Evolutionary conservation across 2,113 vertebrate species (phyloP).

Genomic region (Prunella fulvescens): DNA sequence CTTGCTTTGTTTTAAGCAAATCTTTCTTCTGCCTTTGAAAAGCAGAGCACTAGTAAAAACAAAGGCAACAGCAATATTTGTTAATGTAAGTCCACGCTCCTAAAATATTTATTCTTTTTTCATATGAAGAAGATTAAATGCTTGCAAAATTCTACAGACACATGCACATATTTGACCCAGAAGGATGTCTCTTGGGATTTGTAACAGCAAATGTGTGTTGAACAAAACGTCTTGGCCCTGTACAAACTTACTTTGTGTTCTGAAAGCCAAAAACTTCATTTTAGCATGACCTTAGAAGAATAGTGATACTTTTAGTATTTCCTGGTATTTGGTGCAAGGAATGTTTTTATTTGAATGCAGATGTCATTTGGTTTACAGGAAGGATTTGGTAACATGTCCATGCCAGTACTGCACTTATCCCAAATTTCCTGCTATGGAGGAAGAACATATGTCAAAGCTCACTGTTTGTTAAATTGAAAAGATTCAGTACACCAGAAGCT

Average conservation of each 20-base stretch:
- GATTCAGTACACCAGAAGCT: slow-evolving; percentile 80
- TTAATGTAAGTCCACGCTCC: slow-evolving; percentile 65
- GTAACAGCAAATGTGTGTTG: slow-evolving; percentile 75
- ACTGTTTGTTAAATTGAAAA: slow-evolving; percentile 80
- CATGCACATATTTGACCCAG: slow-evolving; percentile 71
- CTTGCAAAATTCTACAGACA: slow-evolving; percentile 65
- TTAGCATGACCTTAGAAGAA: slow-evolving; percentile 81
- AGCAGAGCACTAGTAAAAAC: slow-evolving; percentile 66
- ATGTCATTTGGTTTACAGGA: slow-evolving; percentile 84
- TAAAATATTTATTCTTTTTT: slow-evolving; percentile 76
- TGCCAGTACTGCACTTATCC: slow-evolving; percentile 83
- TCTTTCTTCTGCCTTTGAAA: slow-evolving; percentile 66
- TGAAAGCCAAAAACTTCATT: slow-evolving; percentile 76
- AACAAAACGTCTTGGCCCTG: slow-evolving; percentile 74
- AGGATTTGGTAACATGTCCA: slow-evolving; percentile 81
- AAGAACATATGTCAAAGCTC: slow-evolving; percentile 81
- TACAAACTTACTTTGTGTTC: slow-evolving; percentile 68
- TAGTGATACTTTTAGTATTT: slow-evolving; percentile 79
- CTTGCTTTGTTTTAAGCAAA: slow-evolving; percentile 77
- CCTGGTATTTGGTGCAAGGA: slow-evolving; percentile 80
- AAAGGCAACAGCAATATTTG: slow-evolving; percentile 69
- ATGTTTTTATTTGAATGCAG: slow-evolving; percentile 84
- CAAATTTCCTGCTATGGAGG: slow-evolving; percentile 79
- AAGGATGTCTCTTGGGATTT: slow-evolving; percentile 67
- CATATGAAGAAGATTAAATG: slow-evolving; percentile 73